These are phyloP conservation scores for Zapornia atra DNA, from an alignment of 2,113 vertebrate genomes.

Conservation along the genomic window DNA sequence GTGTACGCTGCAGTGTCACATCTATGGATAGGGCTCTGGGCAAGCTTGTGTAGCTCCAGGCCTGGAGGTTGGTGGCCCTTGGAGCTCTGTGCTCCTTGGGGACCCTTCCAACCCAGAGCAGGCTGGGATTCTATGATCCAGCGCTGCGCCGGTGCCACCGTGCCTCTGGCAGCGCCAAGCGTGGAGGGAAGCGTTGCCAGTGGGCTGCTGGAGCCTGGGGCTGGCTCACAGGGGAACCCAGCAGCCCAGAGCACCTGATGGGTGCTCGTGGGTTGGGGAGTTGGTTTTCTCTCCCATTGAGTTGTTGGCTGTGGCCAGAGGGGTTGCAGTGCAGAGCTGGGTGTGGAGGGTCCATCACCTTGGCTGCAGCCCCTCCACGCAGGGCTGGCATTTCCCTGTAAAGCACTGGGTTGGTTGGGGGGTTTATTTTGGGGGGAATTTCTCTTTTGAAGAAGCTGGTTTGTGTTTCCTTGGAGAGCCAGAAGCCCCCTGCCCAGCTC, in stretches of 20 bases:
- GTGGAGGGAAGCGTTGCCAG: fast-evolving
- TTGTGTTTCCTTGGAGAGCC: neutral
- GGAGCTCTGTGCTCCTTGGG: no score
- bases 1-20: neutral
- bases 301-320: neutral
- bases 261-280: neutral
- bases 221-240: neutral
- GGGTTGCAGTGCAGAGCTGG: neutral
- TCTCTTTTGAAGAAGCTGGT: neutral
- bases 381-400: neutral
- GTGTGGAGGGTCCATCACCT: neutral
- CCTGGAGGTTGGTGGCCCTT: no score
- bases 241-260: fast-evolving
- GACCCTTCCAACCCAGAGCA: no score
- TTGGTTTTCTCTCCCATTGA: neutral
- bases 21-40: neutral
- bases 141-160: neutral
- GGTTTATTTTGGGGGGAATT: neutral
- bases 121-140: no score
- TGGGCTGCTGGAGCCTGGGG: neutral
- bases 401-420: neutral
- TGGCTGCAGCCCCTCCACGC: neutral
- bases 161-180: neutral
- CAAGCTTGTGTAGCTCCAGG: no score
- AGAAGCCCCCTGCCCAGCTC: constrained; percentile 1